These are phyloP conservation scores for Carapus acus DNA, from an alignment of 2,797 vertebrate species.

Conservation along the genomic window DNA sequence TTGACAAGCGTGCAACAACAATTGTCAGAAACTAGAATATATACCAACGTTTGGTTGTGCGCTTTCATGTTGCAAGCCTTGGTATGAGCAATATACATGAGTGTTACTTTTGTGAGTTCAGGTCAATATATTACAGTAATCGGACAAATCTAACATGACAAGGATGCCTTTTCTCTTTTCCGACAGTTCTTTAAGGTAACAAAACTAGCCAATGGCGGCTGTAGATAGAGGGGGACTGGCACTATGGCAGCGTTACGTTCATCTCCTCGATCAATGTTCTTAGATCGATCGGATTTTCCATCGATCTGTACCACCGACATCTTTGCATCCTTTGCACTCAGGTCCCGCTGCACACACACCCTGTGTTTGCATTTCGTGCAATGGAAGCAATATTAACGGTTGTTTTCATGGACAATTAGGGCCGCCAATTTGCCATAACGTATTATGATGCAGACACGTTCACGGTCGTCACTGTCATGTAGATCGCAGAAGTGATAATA, in stretches of 20 bases:
- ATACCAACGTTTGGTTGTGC: no score
- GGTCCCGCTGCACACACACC: background rate
- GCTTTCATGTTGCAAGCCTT: no score
- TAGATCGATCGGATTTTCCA: background rate
- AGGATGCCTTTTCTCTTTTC: slow-evolving; percentile 16
- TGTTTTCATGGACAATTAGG: no score
- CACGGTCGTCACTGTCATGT: fast-evolving
- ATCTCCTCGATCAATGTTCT: slow-evolving; percentile 5
- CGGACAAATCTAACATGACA: background rate
- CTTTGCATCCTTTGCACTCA: background rate
- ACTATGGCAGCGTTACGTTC: background rate
- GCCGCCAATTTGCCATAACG: no score
- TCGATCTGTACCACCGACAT: background rate
- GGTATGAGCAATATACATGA: background rate
- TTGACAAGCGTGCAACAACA: no score
- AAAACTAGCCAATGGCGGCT: slow-evolving; percentile 22
- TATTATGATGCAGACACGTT: background rate
- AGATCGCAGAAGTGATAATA: background rate
- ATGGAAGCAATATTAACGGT: no score
- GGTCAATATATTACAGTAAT: background rate
- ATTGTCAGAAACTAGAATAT: no score
- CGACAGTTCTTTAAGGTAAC: slow-evolving; percentile 18
- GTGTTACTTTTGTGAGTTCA: no score
- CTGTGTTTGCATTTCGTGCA: background rate
- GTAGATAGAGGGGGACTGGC: slow-evolving; percentile 13